phyloP scores from a whole-genome alignment of 2,888 invertebrate genomes.

The Clistopyga incitator region DNA sequence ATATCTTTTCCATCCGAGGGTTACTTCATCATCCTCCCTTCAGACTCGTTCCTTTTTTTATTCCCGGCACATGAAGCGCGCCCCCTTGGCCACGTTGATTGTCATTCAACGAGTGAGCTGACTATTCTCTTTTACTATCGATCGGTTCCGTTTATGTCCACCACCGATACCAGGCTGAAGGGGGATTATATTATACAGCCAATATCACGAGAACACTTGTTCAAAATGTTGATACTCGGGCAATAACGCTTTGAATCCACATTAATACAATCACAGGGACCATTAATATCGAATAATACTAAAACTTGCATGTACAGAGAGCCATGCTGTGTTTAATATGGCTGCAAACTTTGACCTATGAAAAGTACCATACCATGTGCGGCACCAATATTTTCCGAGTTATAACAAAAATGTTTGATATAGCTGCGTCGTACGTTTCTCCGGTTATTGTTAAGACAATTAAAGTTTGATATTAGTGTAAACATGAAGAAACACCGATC shows the following conservation, averaged over 20 bases:
- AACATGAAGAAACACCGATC: too few relatives aligned
- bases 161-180: background rate
- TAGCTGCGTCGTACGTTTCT: background rate
- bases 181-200: background rate
- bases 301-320: too few relatives aligned
- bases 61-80: constrained; percentile 12
- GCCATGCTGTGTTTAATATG: background rate
- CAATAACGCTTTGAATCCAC: background rate
- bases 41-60: constrained; percentile 14
- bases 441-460: background rate
- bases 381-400: background rate
- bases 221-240: background rate
- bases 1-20: background rate
- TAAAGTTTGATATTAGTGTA: too few relatives aligned
- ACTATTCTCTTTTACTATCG: constrained; percentile 29
- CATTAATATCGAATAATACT: background rate
- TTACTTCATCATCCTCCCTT: constrained; percentile 6
- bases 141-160: constrained; percentile 13
- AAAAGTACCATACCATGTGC: too few relatives aligned
- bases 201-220: constrained; percentile 2
- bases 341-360: too few relatives aligned
- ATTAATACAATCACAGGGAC: background rate
- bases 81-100: constrained; percentile 17
- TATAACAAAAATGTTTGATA: background rate
- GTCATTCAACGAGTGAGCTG: constrained; percentile 32